phyloP scores from a whole-genome alignment of 2,888 invertebrate species.

The Leucophenga maculata region DNA sequence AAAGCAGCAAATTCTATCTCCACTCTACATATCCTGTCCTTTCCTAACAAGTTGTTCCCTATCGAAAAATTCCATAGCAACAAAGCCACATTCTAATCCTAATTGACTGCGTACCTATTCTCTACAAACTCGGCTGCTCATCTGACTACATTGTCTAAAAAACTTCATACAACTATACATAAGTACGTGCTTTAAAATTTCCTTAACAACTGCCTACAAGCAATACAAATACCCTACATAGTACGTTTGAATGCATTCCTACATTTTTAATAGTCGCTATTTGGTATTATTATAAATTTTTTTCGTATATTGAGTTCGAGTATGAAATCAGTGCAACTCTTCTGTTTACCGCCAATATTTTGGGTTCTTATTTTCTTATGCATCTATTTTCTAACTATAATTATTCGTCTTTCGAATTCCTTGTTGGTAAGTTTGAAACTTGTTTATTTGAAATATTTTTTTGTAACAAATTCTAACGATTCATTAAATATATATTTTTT shows the following conservation, averaged over 20 bases:
- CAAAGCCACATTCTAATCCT: constrained; percentile 1
- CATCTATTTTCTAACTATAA: neutral
- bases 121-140: neutral
- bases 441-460: constrained; percentile 1
- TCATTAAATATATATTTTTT: constrained; percentile 1
- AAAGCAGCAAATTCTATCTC: neutral
- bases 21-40: neutral
- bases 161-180: neutral
- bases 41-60: constrained; percentile 21
- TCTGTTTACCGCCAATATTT: neutral
- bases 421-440: constrained; percentile 23
- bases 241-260: neutral
- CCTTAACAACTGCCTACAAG: neutral
- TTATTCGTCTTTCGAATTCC: constrained; percentile 23
- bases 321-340: neutral
- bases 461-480: constrained; percentile 12
- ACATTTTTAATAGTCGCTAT: neutral
- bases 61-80: neutral
- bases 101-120: constrained; percentile 15
- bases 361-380: neutral
- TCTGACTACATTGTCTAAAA: neutral
- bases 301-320: neutral
- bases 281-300: neutral
- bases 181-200: neutral
- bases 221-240: no score